A percentile compares a stretch with the other conserved stretches of the same genome.
Evolutionary conservation across 2,888 invertebrate genomes (phyloP).

Genomic region (Drosophila crucigera): DNA sequence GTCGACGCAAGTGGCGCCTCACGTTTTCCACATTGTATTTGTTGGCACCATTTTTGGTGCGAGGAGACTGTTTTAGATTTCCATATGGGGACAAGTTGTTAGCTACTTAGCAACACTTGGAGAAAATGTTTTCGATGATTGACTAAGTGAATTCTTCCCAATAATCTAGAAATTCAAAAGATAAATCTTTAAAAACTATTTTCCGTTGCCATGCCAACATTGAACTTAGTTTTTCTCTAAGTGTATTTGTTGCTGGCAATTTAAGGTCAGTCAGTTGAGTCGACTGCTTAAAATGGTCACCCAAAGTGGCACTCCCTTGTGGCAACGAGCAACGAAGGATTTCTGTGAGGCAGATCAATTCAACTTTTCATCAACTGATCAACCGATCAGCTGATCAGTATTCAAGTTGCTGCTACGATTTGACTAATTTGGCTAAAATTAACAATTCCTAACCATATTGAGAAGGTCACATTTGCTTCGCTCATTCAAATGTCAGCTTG

Average conservation of each 20-base stretch:
- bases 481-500: slow-evolving; percentile 72
- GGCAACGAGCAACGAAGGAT: slow-evolving; percentile 54
- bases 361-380: slow-evolving; percentile 32
- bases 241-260: not conserved
- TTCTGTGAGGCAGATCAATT: slow-evolving; percentile 15
- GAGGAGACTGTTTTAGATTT: slow-evolving; percentile 50
- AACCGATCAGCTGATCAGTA: slow-evolving; percentile 31
- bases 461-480: slow-evolving; percentile 77
- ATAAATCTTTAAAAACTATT: not conserved
- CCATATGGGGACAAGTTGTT: slow-evolving; percentile 56
- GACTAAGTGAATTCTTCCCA: not conserved
- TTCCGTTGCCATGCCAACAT: not conserved
- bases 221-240: not conserved
- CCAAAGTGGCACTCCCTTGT: slow-evolving; percentile 51
- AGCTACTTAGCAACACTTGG: slow-evolving; percentile 10
- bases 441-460: slow-evolving; percentile 73
- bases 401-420: slow-evolving; percentile 36
- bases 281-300: not conserved
- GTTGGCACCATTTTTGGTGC: slow-evolving; percentile 60
- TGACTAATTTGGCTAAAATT: slow-evolving; percentile 74
- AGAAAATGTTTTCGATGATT: not conserved
- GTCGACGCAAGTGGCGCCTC: slow-evolving; percentile 71
- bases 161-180: slow-evolving; percentile 19
- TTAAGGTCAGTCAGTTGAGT: slow-evolving; percentile 1
- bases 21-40: slow-evolving; percentile 47